Evolutionary conservation across 2,888 invertebrate species (phyloP).

Genomic region (Mesoligia furuncula): DNA sequence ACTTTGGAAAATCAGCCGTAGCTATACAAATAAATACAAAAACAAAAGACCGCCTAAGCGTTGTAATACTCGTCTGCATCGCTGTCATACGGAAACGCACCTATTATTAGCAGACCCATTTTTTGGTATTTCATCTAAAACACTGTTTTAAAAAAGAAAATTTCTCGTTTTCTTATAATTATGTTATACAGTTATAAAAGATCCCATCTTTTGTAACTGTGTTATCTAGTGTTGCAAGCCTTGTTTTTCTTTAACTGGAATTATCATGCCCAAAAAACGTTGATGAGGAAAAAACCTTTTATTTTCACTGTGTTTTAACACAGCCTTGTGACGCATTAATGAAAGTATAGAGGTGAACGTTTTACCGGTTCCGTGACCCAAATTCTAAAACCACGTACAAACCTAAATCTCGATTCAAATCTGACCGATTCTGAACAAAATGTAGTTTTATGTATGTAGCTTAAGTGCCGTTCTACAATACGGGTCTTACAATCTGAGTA

Average conservation of each 20-base stretch:
- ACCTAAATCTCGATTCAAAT: neutral
- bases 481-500: neutral
- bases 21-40: too few relatives aligned
- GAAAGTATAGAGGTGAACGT: neutral
- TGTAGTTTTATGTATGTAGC: neutral
- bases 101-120: too few relatives aligned
- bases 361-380: too few relatives aligned
- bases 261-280: neutral
- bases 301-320: neutral
- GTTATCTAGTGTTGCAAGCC: neutral
- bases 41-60: too few relatives aligned
- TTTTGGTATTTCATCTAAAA: neutral
- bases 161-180: neutral
- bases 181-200: too few relatives aligned
- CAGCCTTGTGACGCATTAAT: neutral
- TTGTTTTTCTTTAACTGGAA: constrained; percentile 4
- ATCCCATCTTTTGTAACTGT: neutral
- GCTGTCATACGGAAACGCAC: neutral
- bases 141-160: neutral
- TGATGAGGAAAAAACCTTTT: neutral
- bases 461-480: neutral
- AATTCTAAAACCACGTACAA: neutral
- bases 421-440: neutral
- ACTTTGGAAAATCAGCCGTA: too few relatives aligned
- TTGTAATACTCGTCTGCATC: neutral